Base-by-base conservation (phyloP, 1,140 invertebrate species). In the Plodia interpunctella region DNA sequence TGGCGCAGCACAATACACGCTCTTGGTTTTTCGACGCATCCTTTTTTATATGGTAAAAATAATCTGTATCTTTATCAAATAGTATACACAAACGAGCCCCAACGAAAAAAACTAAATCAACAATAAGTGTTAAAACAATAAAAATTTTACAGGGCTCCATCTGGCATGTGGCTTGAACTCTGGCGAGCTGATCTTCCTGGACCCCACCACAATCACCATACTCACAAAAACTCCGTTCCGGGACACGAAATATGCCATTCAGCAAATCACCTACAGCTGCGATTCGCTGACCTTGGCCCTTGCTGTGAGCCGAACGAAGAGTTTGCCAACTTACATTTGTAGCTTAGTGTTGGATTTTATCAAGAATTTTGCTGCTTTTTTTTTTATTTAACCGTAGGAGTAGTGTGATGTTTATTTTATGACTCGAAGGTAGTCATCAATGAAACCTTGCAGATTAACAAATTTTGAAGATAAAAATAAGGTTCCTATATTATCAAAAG, bases 151-250 rank as follows among this genome's bases (percentile, higher is more conserved):
- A 92, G 91, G 90, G 19, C 61, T 91, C 15, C 90, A 91, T 72
- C 72, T 92, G 10, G 90, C 88, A 21, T 92, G 92, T 59, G 92
- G 91, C 2, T 61, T 92, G 51, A 78, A 86, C 30, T 91, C 89
- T 56, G 92, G 92, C 2, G 74, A 88, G 32, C 30, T 93, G 5
- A 84, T 92, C 80, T 88, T 93, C 54, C 65, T 93, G 5, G 87
- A 92, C 66, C 90, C 92, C 0, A 77, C 88, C 8, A 88, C 90
- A 13, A 66, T 93, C 35, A 78, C 83, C n/a, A 87, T 90, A 0
- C 64, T 91, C 55, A 80, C 79, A 0, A 53, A 82, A 13, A 70
- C 71, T 38, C 90, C 92, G 0, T 90, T 90, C 64, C 78, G 83
- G 21, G 90, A 91, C 67, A 90, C 90, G 0, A 73, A 60, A 0